A percentile compares a stretch with the other conserved stretches of the same genome.
Evolutionary conservation across 92 coral and sea anemone species (phyloP).

Genomic region (Siderastrea siderea): DNA sequence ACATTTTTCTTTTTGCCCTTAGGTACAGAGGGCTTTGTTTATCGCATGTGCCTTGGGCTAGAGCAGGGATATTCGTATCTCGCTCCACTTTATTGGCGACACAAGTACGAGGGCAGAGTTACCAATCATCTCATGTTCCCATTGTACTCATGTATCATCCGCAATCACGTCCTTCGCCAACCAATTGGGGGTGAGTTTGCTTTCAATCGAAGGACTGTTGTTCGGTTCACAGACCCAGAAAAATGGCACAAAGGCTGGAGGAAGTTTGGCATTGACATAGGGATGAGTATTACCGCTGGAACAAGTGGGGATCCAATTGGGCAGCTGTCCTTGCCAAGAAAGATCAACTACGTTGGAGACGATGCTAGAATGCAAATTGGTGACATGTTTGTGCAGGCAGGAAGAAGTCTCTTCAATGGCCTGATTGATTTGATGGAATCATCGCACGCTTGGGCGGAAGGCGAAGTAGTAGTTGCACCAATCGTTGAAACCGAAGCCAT

Average conservation of each 20-base stretch:
- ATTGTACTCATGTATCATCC: slow-evolving; percentile 26
- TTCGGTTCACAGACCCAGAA: slow-evolving; percentile 31
- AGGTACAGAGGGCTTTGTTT: slow-evolving; percentile 44
- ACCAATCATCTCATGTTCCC: slow-evolving; percentile 63
- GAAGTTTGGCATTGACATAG: slow-evolving; percentile 54
- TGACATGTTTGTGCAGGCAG: slow-evolving; percentile 32
- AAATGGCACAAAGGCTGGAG: slow-evolving; percentile 54
- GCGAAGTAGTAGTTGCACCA: not conserved
- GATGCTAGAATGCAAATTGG: slow-evolving; percentile 47
- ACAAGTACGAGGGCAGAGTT: slow-evolving; percentile 64
- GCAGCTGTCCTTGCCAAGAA: slow-evolving; percentile 41
- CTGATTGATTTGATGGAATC: slow-evolving; percentile 20
- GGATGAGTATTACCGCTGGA: slow-evolving; percentile 48
- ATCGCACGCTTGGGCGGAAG: not conserved
- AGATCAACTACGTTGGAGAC: slow-evolving; percentile 44
- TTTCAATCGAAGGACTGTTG: slow-evolving; percentile 39
- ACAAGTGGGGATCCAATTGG: slow-evolving; percentile 25
- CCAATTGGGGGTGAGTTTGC: slow-evolving; percentile 71
- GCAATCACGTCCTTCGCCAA: slow-evolving; percentile 47
- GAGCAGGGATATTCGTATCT: slow-evolving; percentile 47
- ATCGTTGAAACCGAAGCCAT: not conserved
- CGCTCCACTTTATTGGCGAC: slow-evolving; percentile 40
- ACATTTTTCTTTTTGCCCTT: too few relatives aligned
- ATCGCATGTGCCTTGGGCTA: slow-evolving; percentile 40
- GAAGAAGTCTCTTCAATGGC: slow-evolving; percentile 39